A percentile compares a stretch with the other conserved stretches of the same genome.
Evolutionary conservation across 2,113 vertebrate genomes (phyloP).

Genomic region (Epinephelus moara): DNA sequence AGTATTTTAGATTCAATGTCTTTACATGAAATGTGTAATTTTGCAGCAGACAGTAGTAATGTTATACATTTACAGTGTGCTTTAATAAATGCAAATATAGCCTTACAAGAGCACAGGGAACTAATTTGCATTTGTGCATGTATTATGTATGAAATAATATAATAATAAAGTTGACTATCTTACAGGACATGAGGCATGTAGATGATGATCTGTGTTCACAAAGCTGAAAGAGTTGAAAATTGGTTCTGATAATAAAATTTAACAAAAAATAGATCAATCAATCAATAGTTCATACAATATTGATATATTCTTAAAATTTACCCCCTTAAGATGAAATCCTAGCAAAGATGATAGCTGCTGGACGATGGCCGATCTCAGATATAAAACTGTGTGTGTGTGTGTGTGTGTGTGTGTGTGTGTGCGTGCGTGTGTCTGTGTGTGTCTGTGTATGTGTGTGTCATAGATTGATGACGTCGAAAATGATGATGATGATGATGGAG

Average conservation of each 20-base stretch:
- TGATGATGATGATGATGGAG: conserved; percentile 58
- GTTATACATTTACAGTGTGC: too few relatives aligned
- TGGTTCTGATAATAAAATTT: not conserved
- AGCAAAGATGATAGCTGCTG: conserved; percentile 32
- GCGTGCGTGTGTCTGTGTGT: not conserved
- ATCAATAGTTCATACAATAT: too few relatives aligned
- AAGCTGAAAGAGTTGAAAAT: not conserved
- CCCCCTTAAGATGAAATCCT: not conserved
- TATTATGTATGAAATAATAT: not conserved
- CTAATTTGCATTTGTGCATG: too few relatives aligned
- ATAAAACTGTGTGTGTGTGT: not conserved
- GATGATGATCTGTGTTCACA: not conserved
- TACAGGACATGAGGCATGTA: not conserved
- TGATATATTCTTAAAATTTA: too few relatives aligned
- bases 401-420: too few relatives aligned
- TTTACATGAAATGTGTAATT: too few relatives aligned
- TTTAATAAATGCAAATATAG: too few relatives aligned
- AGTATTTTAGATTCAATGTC: too few relatives aligned
- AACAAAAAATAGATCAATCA: too few relatives aligned
- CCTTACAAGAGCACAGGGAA: too few relatives aligned
- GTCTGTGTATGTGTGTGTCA: not conserved
- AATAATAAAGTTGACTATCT: not conserved
- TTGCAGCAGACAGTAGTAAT: too few relatives aligned
- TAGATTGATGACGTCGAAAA: not conserved
- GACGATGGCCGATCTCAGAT: conserved; percentile 24